Conservation (phyloP, 2,888 invertebrate species). For the Petrophora chlorosata region DNA sequence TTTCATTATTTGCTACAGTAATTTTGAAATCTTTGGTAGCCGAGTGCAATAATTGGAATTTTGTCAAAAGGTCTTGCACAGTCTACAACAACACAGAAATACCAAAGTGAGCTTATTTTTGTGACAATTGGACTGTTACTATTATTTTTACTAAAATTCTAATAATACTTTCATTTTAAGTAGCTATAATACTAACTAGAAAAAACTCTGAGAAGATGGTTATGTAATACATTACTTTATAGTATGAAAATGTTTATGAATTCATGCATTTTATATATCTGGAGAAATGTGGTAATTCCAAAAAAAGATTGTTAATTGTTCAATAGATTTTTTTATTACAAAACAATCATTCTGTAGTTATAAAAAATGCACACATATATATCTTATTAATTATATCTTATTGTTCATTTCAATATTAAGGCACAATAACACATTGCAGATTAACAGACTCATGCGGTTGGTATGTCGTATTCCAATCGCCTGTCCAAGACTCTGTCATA, state of each 20-base stretch:
- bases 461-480: conserved; percentile 97
- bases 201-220: too few relatives aligned
- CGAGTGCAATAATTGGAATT: conserved; percentile 23
- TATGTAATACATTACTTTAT: too few relatives aligned
- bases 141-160: neutral
- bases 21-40: neutral
- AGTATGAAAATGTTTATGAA: too few relatives aligned
- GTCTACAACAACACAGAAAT: conserved; percentile 29
- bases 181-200: too few relatives aligned
- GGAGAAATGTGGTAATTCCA: too few relatives aligned
- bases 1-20: neutral
- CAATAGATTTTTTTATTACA: too few relatives aligned
- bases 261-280: too few relatives aligned
- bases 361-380: too few relatives aligned
- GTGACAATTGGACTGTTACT: conserved; percentile 7
- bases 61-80: conserved; percentile 29
- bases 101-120: conserved; percentile 24
- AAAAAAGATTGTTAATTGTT: too few relatives aligned
- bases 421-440: conserved; percentile 61
- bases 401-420: neutral
- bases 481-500: conserved; percentile 94
- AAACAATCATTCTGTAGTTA: too few relatives aligned
- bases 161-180: too few relatives aligned
- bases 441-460: conserved; percentile 98
- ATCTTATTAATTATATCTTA: too few relatives aligned